A percentile compares a stretch with the other conserved stretches of the same genome.
Evolutionary conservation across 2,113 vertebrate species (phyloP).

Genomic region (Poicephalus meyeri): DNA sequence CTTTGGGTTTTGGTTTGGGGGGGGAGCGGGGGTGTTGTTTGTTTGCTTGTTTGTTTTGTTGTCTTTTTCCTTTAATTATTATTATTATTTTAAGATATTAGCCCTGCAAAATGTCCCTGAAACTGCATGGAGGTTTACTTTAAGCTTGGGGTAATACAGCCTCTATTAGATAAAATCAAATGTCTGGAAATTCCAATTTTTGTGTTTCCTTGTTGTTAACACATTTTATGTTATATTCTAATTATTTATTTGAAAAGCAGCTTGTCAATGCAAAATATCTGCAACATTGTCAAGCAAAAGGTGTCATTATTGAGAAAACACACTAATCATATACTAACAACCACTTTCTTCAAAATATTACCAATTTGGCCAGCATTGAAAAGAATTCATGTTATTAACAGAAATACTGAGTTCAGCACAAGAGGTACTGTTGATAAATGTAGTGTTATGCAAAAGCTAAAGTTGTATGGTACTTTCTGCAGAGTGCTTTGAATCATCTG

Average conservation of each 20-base stretch:
- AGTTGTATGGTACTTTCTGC: not conserved
- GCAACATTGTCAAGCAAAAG: not conserved
- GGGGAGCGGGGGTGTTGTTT: not conserved
- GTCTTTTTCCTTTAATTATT: not conserved
- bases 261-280: not conserved
- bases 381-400: not conserved
- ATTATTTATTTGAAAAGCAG: not conserved
- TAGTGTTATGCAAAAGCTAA: not conserved
- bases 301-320: not conserved
- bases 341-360: not conserved
- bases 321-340: not conserved
- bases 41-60: not conserved
- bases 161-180: not conserved
- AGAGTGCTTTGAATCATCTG: not conserved
- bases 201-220: not conserved
- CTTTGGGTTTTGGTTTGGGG: not conserved
- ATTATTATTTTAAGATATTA: not conserved
- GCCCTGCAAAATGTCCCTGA: not conserved
- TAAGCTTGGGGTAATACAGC: not conserved
- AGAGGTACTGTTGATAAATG: not conserved
- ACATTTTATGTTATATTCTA: not conserved
- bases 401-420: not conserved
- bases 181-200: rapidly evolving
- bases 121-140: rapidly evolving
- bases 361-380: not conserved